These are phyloP conservation scores for Eristalinus sepulchralis DNA, from an alignment of 2,888 invertebrate species.

Conservation along the genomic window DNA sequence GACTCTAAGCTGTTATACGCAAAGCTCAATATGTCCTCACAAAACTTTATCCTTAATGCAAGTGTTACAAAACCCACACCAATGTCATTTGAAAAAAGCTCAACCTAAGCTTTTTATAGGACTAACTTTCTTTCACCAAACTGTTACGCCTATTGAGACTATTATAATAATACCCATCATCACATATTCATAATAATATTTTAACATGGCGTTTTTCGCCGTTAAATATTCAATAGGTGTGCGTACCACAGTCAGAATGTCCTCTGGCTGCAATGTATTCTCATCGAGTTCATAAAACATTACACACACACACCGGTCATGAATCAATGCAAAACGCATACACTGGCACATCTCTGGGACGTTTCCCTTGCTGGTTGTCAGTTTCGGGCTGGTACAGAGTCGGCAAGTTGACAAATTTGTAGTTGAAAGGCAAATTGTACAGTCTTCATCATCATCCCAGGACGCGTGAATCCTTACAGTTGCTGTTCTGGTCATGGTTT, in stretches of 20 bases:
- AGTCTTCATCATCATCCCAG: slow-evolving; percentile 34
- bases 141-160: background rate
- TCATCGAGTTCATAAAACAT: background rate
- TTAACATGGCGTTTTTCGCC: background rate
- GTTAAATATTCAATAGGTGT: background rate
- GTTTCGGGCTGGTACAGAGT: background rate
- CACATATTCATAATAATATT: background rate
- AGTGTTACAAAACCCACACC: too few species aligned
- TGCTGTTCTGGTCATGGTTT: slow-evolving; percentile 45
- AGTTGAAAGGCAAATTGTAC: slow-evolving; percentile 49
- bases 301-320: slow-evolving; percentile 1
- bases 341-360: slow-evolving; percentile 28
- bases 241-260: background rate
- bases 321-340: background rate
- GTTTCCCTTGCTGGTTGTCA: slow-evolving; percentile 1
- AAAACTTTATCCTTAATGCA: too few species aligned
- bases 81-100: too few species aligned
- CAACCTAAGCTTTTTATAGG: background rate
- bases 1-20: too few species aligned
- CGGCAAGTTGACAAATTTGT: slow-evolving; percentile 47
- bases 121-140: background rate
- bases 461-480: slow-evolving; percentile 48
- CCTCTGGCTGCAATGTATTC: background rate
- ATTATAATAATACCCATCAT: background rate
- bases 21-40: too few species aligned